Evolutionary conservation across 2,797 vertebrate species (phyloP).

Genomic region (Lophotriccus pileatus): DNA sequence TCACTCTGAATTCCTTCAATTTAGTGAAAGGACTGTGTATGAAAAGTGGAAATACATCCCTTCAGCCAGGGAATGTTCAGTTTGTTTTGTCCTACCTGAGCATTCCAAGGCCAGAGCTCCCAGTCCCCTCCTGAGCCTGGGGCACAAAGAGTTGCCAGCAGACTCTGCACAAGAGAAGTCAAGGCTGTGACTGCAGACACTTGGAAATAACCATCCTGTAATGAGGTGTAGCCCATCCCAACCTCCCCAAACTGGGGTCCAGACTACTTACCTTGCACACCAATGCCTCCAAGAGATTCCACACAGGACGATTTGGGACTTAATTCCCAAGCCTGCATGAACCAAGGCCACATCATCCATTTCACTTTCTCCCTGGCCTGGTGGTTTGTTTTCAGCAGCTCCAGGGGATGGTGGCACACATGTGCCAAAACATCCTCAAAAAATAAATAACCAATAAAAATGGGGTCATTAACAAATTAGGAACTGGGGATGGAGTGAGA

Average conservation of each 20-base stretch:
- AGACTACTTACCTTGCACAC: too few relatives aligned
- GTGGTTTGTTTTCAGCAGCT: neutral
- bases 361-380: neutral
- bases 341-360: accelerated
- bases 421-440: neutral
- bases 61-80: neutral
- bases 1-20: neutral
- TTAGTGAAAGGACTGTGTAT: neutral
- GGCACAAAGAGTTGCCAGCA: accelerated
- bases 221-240: neutral
- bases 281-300: neutral
- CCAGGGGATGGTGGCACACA: accelerated
- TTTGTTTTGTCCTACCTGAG: neutral
- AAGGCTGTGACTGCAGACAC: neutral
- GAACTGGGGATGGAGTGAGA: accelerated
- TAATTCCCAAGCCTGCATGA: neutral
- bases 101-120: neutral
- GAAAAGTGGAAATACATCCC: neutral
- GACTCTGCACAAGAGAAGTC: neutral
- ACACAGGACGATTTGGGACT: accelerated
- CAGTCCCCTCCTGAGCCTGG: accelerated
- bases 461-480: accelerated
- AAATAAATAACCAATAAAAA: neutral
- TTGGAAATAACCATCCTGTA: neutral
- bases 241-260: neutral